Evolutionary conservation across 2,888 invertebrate species (phyloP), one percentile per base, ranked within the genome.

Genomic region (Ecliptopera silaceata): DNA sequence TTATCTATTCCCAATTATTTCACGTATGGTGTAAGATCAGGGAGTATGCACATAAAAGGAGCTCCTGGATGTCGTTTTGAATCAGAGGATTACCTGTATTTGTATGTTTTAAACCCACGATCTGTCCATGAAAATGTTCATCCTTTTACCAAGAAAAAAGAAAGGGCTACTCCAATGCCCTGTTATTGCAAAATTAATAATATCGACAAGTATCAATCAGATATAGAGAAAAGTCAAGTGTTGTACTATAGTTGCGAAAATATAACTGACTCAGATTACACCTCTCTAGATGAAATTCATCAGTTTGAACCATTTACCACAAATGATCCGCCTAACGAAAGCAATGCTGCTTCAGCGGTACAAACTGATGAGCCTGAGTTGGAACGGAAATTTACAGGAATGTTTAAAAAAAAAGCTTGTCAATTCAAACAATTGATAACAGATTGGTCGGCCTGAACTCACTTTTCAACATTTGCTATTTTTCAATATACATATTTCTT

Each of bases 121-220:
- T 65, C 75, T 10, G 2, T 74, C 5, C 64, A 55, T 13, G 72
- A 71, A 13, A 64, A 75, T 52, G 72, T 49, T 17, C 72, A 70
- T 51, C 86, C 84, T 11, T 86, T 87, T 56, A 70, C 70, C n/a
- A 80, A 64, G 65, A 75, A 57, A 31, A 82, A 71, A 72, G 66
- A 71, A 49, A 74, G 69, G 60, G 71, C 68, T 29, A 64, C 70
- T 15, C 72, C 71, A 2, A 70, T 75, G 65, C 82, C 81, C 12
- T 87, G 87, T 65, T 82, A 75, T 67, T 86, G 87, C 13, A 0
- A 36, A 13, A 53, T 66, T 11, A 56, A 65, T 41, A 56, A 62
- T 47, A 48, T 10, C 13, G 65, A 68, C 66, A 46, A 62, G 53
- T n/a, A 10, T 17, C 15, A 34, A 15, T 15, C 11, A 20, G 53